Evolutionary conservation across 2,797 vertebrate genomes (phyloP), one percentile per base, ranked within the genome.

Genomic region (Lemur catta): DNA sequence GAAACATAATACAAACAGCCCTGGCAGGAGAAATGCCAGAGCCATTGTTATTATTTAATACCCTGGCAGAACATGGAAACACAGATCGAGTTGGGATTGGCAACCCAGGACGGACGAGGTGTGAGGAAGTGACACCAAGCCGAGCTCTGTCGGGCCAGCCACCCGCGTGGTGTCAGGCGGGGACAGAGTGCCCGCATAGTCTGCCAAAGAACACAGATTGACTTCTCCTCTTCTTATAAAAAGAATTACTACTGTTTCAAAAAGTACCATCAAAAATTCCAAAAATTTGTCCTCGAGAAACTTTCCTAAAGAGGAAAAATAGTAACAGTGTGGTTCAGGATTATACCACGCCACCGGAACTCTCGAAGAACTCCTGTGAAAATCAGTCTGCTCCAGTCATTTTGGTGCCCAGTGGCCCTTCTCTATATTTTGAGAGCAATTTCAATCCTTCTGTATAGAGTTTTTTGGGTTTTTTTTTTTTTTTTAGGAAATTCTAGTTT

Each of bases 101-200:
- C 15, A 11, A 12, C 15, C 18, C 11, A 22, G 85, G 26, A 38
- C 17, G 14, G 7, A 7, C 22, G 24, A 14, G 30, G 3, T 4
- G 0, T 41, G 26, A 26, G 26, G 26, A 9, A 14, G 15, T 1
- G 48, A 15, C 26, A 3, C 14, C 14, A 10, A 43, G 11, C 10
- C 24, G 15, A 46, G 65, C 4, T 76, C 63, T 52, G 61, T 28
- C 7, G 2, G 35, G 50, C 12, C 1, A 30, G 26, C 18, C 3
- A 8, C 22, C 81, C 41, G 2, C 1, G 33, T 11, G 35, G 24
- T 33, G 5, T 10, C 15, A 24, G 10, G 9, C 0, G 0, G 13
- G 10, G 8, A 22, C 10, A 28, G 35, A 15, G n/a, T 2, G 48
- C 2, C 4, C 4, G 4, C 8, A 26, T 10, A 52, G n/a, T 74